phyloP scores from a whole-genome alignment of 1,140 invertebrate species.

The Drosophila willistoni region DNA sequence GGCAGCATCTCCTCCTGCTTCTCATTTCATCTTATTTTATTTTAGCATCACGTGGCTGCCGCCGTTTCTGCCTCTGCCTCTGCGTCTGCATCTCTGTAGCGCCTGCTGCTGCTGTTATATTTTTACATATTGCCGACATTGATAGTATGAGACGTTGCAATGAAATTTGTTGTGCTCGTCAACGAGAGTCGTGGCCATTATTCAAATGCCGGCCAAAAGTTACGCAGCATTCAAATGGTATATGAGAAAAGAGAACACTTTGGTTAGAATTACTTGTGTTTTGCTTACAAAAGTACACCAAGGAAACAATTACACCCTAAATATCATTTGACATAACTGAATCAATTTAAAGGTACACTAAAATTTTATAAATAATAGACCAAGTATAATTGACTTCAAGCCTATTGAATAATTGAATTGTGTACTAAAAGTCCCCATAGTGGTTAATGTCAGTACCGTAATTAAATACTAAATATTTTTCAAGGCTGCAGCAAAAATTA shows the following conservation, averaged over 20 bases:
- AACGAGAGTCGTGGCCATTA: constrained; percentile 67
- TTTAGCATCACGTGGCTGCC: constrained; percentile 68
- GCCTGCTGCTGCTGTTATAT: constrained; percentile 57
- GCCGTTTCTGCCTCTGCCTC: constrained; percentile 13
- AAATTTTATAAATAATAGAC: background rate
- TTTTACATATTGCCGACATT: constrained; percentile 78
- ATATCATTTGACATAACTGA: background rate
- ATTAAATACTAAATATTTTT: too few relatives aligned
- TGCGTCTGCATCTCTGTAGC: constrained; percentile 14
- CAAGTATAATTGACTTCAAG: too few relatives aligned
- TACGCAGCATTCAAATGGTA: constrained; percentile 46
- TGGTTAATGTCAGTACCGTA: too few relatives aligned
- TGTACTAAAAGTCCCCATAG: too few relatives aligned
- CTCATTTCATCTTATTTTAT: constrained; percentile 42
- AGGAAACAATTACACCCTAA: background rate
- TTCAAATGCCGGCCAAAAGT: constrained; percentile 47
- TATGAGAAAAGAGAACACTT: background rate
- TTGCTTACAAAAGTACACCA: background rate
- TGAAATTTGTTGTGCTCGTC: constrained; percentile 76
- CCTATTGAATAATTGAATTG: too few relatives aligned
- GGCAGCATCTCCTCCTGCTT: constrained; percentile 27
- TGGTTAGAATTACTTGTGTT: background rate
- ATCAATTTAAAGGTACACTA: background rate
- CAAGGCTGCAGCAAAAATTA: too few relatives aligned
- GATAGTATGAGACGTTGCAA: constrained; percentile 76